phyloP scores from a whole-genome alignment of 2,797 vertebrate genomes.

The Glyptemys insculpta region DNA sequence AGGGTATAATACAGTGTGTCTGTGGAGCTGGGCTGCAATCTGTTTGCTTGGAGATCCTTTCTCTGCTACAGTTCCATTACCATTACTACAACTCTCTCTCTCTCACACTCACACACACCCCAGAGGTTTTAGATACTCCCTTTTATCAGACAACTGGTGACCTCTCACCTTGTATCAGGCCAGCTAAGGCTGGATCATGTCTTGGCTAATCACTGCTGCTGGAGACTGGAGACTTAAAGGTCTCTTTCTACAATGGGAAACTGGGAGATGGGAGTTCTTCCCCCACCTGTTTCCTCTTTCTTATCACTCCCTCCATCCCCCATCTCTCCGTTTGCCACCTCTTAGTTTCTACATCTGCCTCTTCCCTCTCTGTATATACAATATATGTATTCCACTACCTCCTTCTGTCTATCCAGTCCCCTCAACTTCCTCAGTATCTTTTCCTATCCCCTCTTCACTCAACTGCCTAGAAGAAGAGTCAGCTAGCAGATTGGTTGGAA shows the following conservation, averaged over 20 bases:
- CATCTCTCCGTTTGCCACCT: not conserved
- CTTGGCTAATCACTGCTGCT: conserved; percentile 44
- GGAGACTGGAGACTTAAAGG: conserved; percentile 1
- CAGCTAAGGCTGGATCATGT: conserved; percentile 57
- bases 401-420: not conserved
- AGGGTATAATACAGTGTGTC: not conserved
- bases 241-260: not conserved
- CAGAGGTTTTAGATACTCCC: conserved; percentile 1
- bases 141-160: conserved; percentile 56
- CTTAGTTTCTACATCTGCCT: not conserved
- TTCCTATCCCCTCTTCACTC: not conserved
- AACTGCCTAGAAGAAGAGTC: not conserved
- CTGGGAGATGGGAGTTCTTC: not conserved
- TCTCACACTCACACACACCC: accelerated
- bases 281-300: not conserved
- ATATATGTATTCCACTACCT: not conserved
- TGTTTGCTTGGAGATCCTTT: not conserved
- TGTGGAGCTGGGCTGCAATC: not conserved
- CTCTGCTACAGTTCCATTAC: accelerated
- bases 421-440: not conserved
- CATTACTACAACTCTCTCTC: not conserved
- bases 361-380: not conserved
- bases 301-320: not conserved
- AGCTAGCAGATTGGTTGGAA: not conserved
- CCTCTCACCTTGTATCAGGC: conserved; percentile 46